Base-by-base conservation (phyloP, 2,888 invertebrate genomes). In the Graphium colonna region DNA sequence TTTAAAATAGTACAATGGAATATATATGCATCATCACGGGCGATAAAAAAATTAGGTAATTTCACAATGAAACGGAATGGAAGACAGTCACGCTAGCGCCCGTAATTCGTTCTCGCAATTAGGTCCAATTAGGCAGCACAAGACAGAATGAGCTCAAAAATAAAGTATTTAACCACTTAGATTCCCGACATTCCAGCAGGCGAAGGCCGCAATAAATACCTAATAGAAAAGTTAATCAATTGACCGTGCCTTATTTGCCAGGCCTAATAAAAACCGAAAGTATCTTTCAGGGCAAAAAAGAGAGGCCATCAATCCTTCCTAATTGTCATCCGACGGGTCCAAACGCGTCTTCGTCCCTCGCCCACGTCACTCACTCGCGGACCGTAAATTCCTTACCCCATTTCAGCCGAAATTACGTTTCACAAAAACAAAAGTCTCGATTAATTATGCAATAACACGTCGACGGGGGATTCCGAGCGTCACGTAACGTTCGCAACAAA, bases 1-100 rank as follows among this genome's bases (percentile, higher is more conserved):
- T n/a, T n/a, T n/a, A n/a, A n/a, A n/a, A n/a, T n/a, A n/a, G n/a
- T n/a, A n/a, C n/a, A n/a, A n/a, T n/a, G n/a, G n/a, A n/a, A n/a
- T n/a, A n/a, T n/a, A n/a, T n/a, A n/a, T n/a, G n/a, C n/a, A n/a
- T 16, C 51, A 33, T 12, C 42, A 40, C 18, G 31, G 26, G 13
- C 17, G 10, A 9, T 43, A 36, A 38, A 21, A 3, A 50, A 53
- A 42, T 33, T 33, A 17, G 36, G 21, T 31, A 31, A 15, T 13
- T 33, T 51, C 33, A 60, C 45, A 50, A 28, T 16, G 50, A 21
- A 26, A 33, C 52, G 47, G 18, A 50, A 55, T 31, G 5, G 28
- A 18, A n/a, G 28, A n/a, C 17, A 12, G 41, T 41, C 49, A 49
- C 49, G 49, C 33, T 12, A 17, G 10, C 4, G 26, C 15, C 2